phyloP scores from a whole-genome alignment of 2,797 vertebrate species.

The Microctenopoma stevenorrisi region DNA sequence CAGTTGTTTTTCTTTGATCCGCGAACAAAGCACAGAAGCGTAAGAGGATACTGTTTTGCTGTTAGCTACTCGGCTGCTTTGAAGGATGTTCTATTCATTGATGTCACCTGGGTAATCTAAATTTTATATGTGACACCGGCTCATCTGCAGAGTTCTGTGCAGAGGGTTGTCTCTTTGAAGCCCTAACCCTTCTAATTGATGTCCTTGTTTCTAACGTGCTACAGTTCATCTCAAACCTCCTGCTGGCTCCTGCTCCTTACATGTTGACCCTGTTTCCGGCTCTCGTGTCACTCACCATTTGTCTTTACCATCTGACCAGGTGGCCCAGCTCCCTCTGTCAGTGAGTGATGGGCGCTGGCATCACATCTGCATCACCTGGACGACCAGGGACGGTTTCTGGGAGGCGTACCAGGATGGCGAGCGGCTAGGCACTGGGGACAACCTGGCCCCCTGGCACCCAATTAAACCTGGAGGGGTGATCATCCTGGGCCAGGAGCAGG shows the following conservation, averaged over 20 bases:
- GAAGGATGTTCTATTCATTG: conserved; percentile 65
- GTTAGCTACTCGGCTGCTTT: conserved; percentile 61
- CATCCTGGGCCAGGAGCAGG: conserved; percentile 98
- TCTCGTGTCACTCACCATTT: conserved; percentile 9
- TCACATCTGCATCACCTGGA: conserved; percentile 98
- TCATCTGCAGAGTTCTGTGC: conserved; percentile 53
- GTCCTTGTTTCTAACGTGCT: conserved; percentile 58
- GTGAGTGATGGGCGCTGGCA: conserved; percentile 98
- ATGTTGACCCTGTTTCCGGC: background rate
- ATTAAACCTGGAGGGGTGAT: conserved; percentile 98
- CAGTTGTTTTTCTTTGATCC: conserved; percentile 72
- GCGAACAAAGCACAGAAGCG: conserved; percentile 60
- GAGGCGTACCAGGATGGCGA: conserved; percentile 98
- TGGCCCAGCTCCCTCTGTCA: conserved; percentile 94
- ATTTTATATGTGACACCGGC: conserved; percentile 54
- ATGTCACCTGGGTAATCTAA: conserved; percentile 77
- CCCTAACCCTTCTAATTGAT: conserved; percentile 60
- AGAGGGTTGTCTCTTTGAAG: conserved; percentile 63
- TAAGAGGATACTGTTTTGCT: conserved; percentile 59
- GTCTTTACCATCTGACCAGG: conserved; percentile 76
- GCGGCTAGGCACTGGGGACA: conserved; percentile 94
- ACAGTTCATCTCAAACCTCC: conserved; percentile 46
- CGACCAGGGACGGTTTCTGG: conserved; percentile 97
- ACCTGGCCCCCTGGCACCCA: conserved; percentile 98
- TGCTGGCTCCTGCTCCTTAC: background rate